A percentile compares a stretch with the other conserved stretches of the same genome.
Conservation (phyloP, 2,113 vertebrate species). For the Puma concolor region DNA sequence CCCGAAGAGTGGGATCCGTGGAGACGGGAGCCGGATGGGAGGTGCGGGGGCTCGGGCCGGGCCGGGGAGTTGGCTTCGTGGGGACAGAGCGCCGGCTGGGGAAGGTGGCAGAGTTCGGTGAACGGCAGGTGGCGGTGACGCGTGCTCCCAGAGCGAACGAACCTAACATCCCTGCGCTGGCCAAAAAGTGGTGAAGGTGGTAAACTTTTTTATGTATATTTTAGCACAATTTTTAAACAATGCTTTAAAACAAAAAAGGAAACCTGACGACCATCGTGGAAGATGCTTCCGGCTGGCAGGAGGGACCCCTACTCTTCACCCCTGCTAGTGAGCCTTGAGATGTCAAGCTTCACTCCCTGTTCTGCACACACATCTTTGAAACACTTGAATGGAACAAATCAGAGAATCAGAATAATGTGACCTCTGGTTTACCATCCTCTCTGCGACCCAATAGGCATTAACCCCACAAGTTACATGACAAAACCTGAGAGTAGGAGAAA, state of each 20-base stretch:
- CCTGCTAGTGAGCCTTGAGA: not conserved
- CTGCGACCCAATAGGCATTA: not conserved
- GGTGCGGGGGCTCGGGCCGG: not conserved
- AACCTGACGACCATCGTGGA: not conserved
- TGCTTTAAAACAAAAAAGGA: not conserved
- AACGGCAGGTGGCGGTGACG: fast-evolving
- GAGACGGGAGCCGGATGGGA: not conserved
- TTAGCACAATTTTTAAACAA: not conserved
- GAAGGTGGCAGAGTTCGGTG: not conserved
- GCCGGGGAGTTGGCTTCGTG: not conserved
- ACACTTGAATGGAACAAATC: not conserved
- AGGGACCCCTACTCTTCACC: fast-evolving
- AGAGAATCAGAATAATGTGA: not conserved
- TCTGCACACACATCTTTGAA: not conserved
- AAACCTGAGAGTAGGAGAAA: not conserved
- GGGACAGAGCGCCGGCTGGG: not conserved
- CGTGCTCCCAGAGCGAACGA: not conserved
- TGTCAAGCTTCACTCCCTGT: not conserved
- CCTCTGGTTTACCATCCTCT: not conserved
- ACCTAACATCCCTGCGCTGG: not conserved
- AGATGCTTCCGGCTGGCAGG: not conserved
- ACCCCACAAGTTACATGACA: not conserved
- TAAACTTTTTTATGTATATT: not conserved
- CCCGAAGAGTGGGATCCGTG: not conserved
- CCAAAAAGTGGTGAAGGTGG: not conserved